A percentile compares a stretch with the other conserved stretches of the same genome.
These are phyloP conservation scores for Aphaenogaster rudis DNA, from an alignment of 1,140 invertebrate genomes.

Conservation along the genomic window DNA sequence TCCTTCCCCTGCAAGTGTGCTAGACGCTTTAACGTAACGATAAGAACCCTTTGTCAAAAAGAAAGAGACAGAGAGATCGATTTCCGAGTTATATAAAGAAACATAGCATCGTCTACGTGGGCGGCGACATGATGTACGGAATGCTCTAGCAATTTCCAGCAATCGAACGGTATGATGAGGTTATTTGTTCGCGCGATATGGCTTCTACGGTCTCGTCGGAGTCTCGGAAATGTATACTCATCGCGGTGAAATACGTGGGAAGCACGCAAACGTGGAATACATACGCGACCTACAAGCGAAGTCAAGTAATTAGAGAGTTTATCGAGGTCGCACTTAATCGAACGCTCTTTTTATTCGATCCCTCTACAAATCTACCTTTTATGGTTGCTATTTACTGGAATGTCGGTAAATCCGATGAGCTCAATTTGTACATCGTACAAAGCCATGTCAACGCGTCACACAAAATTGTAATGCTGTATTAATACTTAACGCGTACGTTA, in stretches of 20 bases:
- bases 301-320: slow-evolving; percentile 44
- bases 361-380: neutral
- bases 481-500: slow-evolving; percentile 60
- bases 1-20: neutral
- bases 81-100: slow-evolving; percentile 43
- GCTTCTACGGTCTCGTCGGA: slow-evolving; percentile 27
- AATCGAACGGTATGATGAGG: slow-evolving; percentile 60
- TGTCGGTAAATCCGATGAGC: slow-evolving; percentile 32
- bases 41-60: neutral
- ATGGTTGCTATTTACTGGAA: slow-evolving; percentile 21
- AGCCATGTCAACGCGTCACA: slow-evolving; percentile 56
- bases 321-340: slow-evolving; percentile 50
- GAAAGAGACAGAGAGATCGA: slow-evolving; percentile 11
- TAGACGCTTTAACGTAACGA: neutral
- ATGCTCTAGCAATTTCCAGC: slow-evolving; percentile 53
- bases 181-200: slow-evolving; percentile 60
- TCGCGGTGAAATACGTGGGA: slow-evolving; percentile 16
- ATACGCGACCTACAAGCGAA: slow-evolving; percentile 24
- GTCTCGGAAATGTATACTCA: slow-evolving; percentile 33
- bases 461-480: slow-evolving; percentile 47
- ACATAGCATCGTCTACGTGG: slow-evolving; percentile 3
- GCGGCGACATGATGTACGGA: slow-evolving; percentile 16
- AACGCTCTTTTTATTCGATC: neutral
- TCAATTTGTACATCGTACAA: slow-evolving; percentile 49
- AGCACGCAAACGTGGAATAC: neutral